Evolutionary conservation across 2,113 vertebrate genomes (phyloP).

Genomic region (Agapornis roseicollis): DNA sequence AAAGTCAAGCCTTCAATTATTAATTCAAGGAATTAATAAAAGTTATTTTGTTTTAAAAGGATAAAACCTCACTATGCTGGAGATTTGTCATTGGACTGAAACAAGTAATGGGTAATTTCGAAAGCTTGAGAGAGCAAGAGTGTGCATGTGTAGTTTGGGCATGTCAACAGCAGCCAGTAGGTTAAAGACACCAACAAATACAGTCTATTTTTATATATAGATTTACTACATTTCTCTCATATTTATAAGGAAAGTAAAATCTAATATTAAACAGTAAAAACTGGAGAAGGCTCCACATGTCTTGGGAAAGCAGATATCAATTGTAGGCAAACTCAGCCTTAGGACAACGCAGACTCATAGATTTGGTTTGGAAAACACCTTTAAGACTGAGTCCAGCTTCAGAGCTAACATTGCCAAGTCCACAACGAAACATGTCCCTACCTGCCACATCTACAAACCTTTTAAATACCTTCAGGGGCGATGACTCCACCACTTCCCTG

Average conservation of each 20-base stretch:
- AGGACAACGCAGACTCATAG: background rate
- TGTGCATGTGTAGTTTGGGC: background rate
- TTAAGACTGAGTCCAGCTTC: background rate
- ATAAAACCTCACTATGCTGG: background rate
- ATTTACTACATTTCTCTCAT: background rate
- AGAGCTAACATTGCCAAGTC: background rate
- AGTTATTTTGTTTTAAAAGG: constrained; percentile 17
- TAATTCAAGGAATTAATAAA: constrained; percentile 28
- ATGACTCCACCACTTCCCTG: background rate
- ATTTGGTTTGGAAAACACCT: background rate
- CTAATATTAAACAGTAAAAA: background rate
- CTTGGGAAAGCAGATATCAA: background rate
- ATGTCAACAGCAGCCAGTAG: background rate
- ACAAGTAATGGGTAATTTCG: background rate
- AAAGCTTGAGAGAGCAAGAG: background rate
- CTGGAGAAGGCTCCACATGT: background rate
- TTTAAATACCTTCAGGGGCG: background rate
- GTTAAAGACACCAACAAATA: background rate
- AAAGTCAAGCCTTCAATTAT: constrained; percentile 1
- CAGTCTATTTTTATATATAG: background rate
- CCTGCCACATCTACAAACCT: background rate
- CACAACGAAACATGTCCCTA: background rate
- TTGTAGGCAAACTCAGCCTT: background rate
- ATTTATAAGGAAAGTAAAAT: background rate
- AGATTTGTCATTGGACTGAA: background rate